Conservation (phyloP, 1,140 invertebrate genomes). For the Formica exsecta region DNA sequence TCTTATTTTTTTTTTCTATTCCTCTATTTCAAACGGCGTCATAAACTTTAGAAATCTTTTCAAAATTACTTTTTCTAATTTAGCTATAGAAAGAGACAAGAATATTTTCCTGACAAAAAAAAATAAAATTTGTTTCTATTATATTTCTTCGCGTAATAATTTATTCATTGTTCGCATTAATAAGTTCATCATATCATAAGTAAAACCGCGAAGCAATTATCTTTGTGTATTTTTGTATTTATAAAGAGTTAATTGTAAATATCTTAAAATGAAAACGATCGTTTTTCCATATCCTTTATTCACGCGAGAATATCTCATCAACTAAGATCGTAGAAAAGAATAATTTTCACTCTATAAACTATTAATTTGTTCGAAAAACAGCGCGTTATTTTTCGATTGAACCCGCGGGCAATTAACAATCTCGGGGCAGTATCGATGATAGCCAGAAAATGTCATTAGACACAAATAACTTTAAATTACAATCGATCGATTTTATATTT, state of each 20-base stretch:
- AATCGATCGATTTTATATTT: background rate
- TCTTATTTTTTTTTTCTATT: background rate
- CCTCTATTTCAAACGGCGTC: background rate
- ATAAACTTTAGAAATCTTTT: background rate
- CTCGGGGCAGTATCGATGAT: background rate
- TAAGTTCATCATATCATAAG: background rate
- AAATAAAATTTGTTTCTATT: background rate
- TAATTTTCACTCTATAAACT: background rate
- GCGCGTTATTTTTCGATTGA: conserved; percentile 35
- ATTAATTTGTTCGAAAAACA: conserved; percentile 4
- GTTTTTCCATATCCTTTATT: conserved; percentile 8
- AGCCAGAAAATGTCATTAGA: background rate
- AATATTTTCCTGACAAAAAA: background rate
- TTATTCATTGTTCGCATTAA: background rate
- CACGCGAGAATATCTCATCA: background rate
- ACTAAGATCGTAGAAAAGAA: background rate
- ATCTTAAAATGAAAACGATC: background rate
- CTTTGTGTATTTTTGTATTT: background rate
- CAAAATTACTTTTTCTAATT: background rate
- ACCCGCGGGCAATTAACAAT: background rate
- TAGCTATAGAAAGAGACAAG: background rate
- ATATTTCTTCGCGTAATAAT: background rate
- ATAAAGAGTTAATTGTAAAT: too few relatives aligned
- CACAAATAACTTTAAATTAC: background rate
- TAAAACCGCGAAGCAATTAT: background rate